Conservation (phyloP, 2,797 vertebrate genomes). For the Gymnothorax reevesii region DNA sequence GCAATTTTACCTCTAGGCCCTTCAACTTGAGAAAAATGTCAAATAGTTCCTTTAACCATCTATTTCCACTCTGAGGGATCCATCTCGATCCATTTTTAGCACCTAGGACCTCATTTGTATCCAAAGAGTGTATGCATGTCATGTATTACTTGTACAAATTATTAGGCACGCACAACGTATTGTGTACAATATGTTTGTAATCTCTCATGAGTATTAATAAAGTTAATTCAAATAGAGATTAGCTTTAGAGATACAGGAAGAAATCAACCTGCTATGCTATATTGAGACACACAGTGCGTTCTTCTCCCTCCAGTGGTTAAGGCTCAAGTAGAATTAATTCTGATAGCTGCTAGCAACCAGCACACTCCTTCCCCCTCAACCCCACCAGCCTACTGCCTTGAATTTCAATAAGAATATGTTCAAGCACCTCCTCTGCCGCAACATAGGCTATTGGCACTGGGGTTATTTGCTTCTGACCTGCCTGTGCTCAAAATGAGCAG, state of each 20-base stretch:
- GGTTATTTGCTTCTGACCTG: constrained; percentile 14
- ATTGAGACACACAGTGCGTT: neutral
- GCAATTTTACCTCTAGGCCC: too few relatives aligned
- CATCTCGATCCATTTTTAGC: neutral
- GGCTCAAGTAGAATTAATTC: constrained; percentile 2
- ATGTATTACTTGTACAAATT: neutral
- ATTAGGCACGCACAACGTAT: neutral
- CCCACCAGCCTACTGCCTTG: neutral
- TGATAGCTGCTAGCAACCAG: neutral
- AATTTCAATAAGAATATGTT: constrained; percentile 14
- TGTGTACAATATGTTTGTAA: neutral
- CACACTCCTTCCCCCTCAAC: too few relatives aligned
- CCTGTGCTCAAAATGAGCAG: constrained; percentile 12
- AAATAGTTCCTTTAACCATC: neutral
- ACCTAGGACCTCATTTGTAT: neutral
- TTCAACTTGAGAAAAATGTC: neutral
- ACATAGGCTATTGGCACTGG: neutral
- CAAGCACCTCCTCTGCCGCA: constrained; percentile 12
- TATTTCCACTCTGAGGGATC: neutral
- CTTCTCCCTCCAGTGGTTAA: constrained; percentile 16
- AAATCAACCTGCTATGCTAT: neutral
- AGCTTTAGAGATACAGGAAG: neutral
- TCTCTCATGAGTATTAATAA: neutral
- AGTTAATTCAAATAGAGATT: neutral
- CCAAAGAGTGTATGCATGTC: neutral